Evolutionary conservation across 2,888 invertebrate genomes (phyloP), one percentile per base, ranked within the genome.

Genomic region (Doris montereyensis): DNA sequence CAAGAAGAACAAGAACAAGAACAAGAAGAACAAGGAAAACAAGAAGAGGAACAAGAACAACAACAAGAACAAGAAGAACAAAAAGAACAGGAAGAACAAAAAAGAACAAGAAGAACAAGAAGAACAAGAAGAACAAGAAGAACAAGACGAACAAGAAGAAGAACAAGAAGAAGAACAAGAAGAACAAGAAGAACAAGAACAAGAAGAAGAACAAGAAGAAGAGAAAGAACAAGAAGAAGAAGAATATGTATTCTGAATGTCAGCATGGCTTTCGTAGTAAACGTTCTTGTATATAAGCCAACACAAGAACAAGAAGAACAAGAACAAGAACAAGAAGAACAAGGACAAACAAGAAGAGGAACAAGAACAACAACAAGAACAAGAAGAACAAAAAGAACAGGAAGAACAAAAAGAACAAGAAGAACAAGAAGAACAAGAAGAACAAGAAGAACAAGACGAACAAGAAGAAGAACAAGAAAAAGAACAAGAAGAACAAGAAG

Each of bases 1-100:
- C n/a, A n/a, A n/a, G n/a, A n/a, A n/a, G n/a, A n/a, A n/a, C n/a
- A n/a, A n/a, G n/a, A n/a, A n/a, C n/a, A n/a, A n/a, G n/a, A n/a
- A 70, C n/a, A 70, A 10, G 57, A 70, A 21, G 57, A 58, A 32
- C 67, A 1, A 58, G 70, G 34, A 32, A 77, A 58, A 77, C 3
- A 70, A 32, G 24, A 32, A 58, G 30, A 70, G 30, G 70, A 30
- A 58, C 10, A 74, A 41, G 65, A 10, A 8, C 67, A 30, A 34
- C 30, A 70, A 57, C 28, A 77, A 34, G n/a, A 30, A 57, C 10
- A n/a, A 26, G 24, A 58, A 58, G 35, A 57, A 13, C 2, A 73
- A 21, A 24, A 35, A 28, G 58, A 73, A 73, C 8, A 41, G 17
- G 52, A 41, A 41, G 52, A 41, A 41, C 8, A 41, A 41, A 41